Percentiles rank a stretch among this genome's conserved stretches.
Conservation (phyloP, 1,140 invertebrate genomes). For the Kradibia gibbosae region DNA sequence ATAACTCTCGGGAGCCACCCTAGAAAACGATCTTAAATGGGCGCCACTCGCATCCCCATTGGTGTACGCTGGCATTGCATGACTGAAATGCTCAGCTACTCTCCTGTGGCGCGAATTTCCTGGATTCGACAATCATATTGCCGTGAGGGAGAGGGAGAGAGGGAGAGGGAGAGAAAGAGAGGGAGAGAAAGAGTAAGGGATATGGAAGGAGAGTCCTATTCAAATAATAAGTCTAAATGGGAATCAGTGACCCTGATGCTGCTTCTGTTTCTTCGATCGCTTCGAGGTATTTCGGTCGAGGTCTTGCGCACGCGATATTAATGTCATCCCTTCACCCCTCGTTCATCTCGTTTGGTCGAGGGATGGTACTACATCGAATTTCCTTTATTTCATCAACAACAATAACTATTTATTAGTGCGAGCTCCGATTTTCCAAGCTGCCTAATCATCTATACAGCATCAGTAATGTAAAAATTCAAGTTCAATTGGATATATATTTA, state of each 20-base stretch:
- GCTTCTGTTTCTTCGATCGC: slow-evolving; percentile 18
- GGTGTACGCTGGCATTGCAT: not conserved
- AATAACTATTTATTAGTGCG: not conserved
- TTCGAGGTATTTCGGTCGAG: slow-evolving; percentile 26
- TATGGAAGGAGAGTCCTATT: slow-evolving; percentile 58
- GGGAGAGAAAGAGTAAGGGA: slow-evolving; percentile 28
- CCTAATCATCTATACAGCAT: too few species aligned
- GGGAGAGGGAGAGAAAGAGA: slow-evolving; percentile 29
- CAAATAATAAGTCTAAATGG: slow-evolving; percentile 68
- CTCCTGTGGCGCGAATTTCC: not conserved
- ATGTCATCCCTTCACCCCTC: not conserved
- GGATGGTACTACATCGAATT: not conserved
- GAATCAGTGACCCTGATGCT: slow-evolving; percentile 36
- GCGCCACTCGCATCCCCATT: not conserved
- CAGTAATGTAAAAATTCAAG: too few species aligned
- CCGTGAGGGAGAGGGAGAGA: not conserved
- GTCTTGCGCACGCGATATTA: slow-evolving; percentile 13
- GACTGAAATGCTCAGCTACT: not conserved
- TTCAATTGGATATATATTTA: too few species aligned
- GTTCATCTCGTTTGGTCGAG: not conserved
- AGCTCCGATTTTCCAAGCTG: too few species aligned
- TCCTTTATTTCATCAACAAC: not conserved
- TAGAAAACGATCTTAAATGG: slow-evolving; percentile 38
- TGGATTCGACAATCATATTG: not conserved
- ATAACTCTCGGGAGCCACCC: slow-evolving; percentile 29